Base-by-base conservation (phyloP, 2,888 invertebrate genomes). In the Tholera decimalis region DNA sequence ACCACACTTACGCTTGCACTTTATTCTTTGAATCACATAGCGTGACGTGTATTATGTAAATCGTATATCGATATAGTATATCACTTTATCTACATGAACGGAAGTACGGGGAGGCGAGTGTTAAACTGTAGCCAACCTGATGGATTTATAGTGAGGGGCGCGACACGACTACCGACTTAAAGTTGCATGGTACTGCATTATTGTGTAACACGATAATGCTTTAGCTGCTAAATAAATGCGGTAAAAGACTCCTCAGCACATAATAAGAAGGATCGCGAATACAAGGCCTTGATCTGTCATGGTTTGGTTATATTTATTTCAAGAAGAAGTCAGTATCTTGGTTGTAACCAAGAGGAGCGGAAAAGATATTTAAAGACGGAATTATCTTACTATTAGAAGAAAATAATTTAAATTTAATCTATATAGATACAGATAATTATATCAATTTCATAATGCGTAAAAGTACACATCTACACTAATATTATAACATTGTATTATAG, bases 61-160 rank as follows among this genome's bases (percentile, higher is more conserved):
- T 77, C 53, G 47, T 54, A 63, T 49, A 39, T 30, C 51, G 67
- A 22, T 67, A 54, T 15, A 62, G 61, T 65, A 71, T 54, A 51
- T 57, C 57, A 26, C 37, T 26, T 22, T 39, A 70, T 70, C 33
- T 69, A 68, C 49, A 64, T 47, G 60, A 77, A 77, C 80, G 85
- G 86, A 85, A 85, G 75, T 73, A 60, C 60, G 72, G 67, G 72
- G 67, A 79, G 82, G 79, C 70, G 79, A 82, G 78, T 87, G 83
- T 82, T 84, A 84, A 85, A 86, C 79, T 83, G 73, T 80, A 83
- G 86, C 85, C 83, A 68, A 76, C 84, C 83, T 89, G 89, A 90
- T 86, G 82, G 87, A 88, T 90, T 89, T 90, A 90, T 88, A 82
- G 85, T 77, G 79, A 76, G 82, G 85, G 85, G 83, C 77, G 71